phyloP scores from a whole-genome alignment of 2,113 vertebrate species.

The Mystacornis crossleyi region DNA sequence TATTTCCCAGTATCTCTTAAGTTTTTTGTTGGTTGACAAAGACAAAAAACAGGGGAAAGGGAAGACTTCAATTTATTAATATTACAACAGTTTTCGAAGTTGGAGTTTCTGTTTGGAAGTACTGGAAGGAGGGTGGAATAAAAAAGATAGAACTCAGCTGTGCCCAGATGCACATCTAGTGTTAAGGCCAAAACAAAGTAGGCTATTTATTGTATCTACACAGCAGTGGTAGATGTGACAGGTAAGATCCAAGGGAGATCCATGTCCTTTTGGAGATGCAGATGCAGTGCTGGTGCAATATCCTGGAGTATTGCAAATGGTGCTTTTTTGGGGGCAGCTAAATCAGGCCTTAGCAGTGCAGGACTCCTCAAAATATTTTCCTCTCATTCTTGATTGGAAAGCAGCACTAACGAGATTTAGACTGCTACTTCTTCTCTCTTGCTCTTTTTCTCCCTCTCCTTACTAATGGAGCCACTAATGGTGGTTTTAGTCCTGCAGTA shows the following conservation, averaged over 20 bases:
- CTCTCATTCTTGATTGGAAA: background rate
- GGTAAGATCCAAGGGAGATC: background rate
- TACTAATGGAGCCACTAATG: constrained; percentile 27
- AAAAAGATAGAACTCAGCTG: background rate
- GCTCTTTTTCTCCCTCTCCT: background rate
- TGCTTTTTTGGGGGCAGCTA: background rate
- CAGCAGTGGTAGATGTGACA: background rate
- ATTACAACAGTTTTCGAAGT: background rate
- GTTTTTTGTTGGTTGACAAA: background rate
- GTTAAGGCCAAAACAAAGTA: accelerated
- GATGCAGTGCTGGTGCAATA: background rate
- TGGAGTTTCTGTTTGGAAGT: background rate
- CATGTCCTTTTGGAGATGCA: background rate
- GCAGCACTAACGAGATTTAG: background rate
- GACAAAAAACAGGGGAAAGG: background rate
- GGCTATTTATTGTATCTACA: background rate
- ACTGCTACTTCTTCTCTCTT: background rate
- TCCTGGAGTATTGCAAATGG: background rate
- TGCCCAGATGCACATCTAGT: background rate
- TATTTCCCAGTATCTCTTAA: background rate
- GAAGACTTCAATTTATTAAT: background rate
- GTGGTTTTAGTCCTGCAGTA: constrained; percentile 4
- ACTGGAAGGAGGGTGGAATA: background rate
- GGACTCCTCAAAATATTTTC: background rate
- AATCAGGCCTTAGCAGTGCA: background rate